Evolutionary conservation across 2,797 vertebrate species (phyloP).

Genomic region (Notolepis coatsorum): DNA sequence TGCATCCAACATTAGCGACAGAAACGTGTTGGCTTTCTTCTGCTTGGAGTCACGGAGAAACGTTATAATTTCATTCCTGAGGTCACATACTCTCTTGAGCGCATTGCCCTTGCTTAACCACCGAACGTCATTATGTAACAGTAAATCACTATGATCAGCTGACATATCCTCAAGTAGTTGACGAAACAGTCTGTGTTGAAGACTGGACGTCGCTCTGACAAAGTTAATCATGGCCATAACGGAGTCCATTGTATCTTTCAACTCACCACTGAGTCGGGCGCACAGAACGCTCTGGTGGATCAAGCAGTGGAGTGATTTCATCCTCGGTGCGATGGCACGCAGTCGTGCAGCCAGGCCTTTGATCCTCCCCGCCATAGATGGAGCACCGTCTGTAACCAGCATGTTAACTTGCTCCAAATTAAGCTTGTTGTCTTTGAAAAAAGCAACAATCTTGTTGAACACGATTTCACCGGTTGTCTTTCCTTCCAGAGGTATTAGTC

Average conservation of each 20-base stretch:
- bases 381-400: background rate
- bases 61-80: conserved; percentile 1
- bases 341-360: background rate
- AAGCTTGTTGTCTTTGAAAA: too few relatives aligned
- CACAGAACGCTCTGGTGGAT: background rate
- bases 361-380: background rate
- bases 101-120: background rate
- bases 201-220: too few relatives aligned
- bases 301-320: background rate
- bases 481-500: too few relatives aligned
- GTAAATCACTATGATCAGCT: too few relatives aligned
- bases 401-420: too few relatives aligned
- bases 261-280: background rate
- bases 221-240: too few relatives aligned
- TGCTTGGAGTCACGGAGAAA: conserved; percentile 3
- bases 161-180: too few relatives aligned
- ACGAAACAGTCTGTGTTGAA: too few relatives aligned
- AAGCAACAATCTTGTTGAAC: too few relatives aligned
- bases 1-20: background rate
- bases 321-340: background rate
- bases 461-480: too few relatives aligned
- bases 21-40: background rate
- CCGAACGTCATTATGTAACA: too few relatives aligned
- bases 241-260: too few relatives aligned
- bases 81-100: background rate